phyloP scores from a whole-genome alignment of 2,797 vertebrate genomes.

The Poeciliopsis gracilis region DNA sequence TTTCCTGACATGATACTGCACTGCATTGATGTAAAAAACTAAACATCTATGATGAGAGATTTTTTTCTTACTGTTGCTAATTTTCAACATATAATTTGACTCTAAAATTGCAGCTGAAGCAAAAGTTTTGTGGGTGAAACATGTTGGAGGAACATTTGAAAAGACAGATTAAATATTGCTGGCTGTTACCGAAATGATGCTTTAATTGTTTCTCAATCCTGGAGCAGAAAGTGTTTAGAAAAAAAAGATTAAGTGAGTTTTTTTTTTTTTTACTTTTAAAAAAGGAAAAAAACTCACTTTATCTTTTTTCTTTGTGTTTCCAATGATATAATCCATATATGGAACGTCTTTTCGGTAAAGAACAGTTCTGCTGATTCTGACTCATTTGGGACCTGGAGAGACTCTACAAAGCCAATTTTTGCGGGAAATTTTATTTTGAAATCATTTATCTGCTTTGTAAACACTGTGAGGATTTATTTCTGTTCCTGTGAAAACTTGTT shows the following conservation, averaged over 20 bases:
- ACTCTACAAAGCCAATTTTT: not conserved
- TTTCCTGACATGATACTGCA: not conserved
- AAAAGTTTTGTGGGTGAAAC: not conserved
- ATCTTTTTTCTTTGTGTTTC: not conserved
- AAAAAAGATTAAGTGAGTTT: not conserved
- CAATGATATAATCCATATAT: not conserved
- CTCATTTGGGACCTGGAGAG: not conserved
- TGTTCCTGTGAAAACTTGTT: not conserved
- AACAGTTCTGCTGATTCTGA: not conserved
- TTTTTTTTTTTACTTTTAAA: too few relatives aligned
- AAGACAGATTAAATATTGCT: not conserved
- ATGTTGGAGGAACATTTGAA: not conserved
- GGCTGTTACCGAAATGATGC: not conserved
- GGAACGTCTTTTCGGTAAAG: not conserved
- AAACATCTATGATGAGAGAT: not conserved
- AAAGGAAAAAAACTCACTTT: too few relatives aligned
- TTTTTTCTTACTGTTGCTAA: not conserved
- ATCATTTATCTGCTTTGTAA: not conserved
- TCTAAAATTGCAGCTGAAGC: not conserved
- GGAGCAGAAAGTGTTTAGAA: not conserved
- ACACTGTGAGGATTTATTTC: not conserved
- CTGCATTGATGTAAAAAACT: not conserved
- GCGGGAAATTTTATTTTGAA: not conserved
- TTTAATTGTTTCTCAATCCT: not conserved
- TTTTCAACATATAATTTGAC: not conserved